Conservation (phyloP, 2,113 vertebrate species). For the Gymnocephalus cernua region DNA sequence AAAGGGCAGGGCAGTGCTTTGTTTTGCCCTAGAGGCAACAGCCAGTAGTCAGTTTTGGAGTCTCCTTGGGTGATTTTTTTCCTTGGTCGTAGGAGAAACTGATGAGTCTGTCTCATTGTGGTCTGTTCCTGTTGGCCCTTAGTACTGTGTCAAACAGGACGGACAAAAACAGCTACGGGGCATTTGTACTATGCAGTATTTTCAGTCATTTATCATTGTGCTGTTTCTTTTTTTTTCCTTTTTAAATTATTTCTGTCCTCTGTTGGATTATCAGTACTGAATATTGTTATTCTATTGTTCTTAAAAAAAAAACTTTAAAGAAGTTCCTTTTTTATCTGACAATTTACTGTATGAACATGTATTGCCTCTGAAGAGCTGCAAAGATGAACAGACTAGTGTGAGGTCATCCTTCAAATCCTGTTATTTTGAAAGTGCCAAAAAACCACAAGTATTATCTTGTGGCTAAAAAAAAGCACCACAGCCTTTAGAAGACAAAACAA, state of each 20-base stretch:
- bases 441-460: slow-evolving; percentile 74
- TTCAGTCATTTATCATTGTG: slow-evolving; percentile 81
- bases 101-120: slow-evolving; percentile 75
- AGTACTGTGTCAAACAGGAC: slow-evolving; percentile 64
- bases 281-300: slow-evolving; percentile 81
- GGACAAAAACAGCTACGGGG: slow-evolving; percentile 69
- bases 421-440: slow-evolving; percentile 84
- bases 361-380: slow-evolving; percentile 65
- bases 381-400: slow-evolving; percentile 62
- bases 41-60: slow-evolving; percentile 64
- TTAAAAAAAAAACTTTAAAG: slow-evolving; percentile 54
- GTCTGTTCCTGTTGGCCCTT: slow-evolving; percentile 74
- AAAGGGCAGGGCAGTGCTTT: slow-evolving; percentile 55
- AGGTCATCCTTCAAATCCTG: slow-evolving; percentile 62
- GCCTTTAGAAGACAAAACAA: slow-evolving; percentile 74
- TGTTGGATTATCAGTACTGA: slow-evolving; percentile 77
- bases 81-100: slow-evolving; percentile 65
- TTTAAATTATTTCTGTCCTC: slow-evolving; percentile 82
- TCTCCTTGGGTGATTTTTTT: slow-evolving; percentile 62
- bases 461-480: slow-evolving; percentile 72
- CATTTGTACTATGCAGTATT: slow-evolving; percentile 88
- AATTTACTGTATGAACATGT: slow-evolving; percentile 58
- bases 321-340: slow-evolving; percentile 69
- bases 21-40: slow-evolving; percentile 56
- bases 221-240: slow-evolving; percentile 74